Percentiles rank a stretch among this genome's conserved stretches.
phyloP scores from a whole-genome alignment of 1,140 invertebrate species.

The Dysdera silvatica region DNA sequence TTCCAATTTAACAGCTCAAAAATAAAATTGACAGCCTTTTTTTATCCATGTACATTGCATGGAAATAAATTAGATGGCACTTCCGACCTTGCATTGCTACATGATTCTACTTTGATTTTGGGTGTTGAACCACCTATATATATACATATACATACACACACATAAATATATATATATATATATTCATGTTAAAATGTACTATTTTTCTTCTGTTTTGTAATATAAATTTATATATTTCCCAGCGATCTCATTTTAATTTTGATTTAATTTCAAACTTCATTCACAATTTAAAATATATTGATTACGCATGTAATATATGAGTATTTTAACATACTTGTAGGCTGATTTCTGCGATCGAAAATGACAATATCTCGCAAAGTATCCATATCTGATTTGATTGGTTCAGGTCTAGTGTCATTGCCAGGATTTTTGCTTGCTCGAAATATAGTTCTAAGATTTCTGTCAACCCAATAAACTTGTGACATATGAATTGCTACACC shows the following conservation, averaged over 20 bases:
- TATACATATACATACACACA: too few species aligned
- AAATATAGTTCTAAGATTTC: conserved; percentile 81
- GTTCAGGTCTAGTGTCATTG: conserved; percentile 48
- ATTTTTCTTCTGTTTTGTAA: too few species aligned
- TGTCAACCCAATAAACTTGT: conserved; percentile 92
- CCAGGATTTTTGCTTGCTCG: conserved; percentile 41
- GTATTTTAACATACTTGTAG: conserved; percentile 43
- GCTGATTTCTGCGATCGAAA: conserved; percentile 79
- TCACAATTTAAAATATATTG: neutral
- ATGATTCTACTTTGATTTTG: too few species aligned
- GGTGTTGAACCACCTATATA: too few species aligned
- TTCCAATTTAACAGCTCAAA: too few species aligned
- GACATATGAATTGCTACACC: conserved; percentile 71
- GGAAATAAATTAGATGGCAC: too few species aligned
- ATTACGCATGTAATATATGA: neutral
- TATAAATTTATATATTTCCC: neutral
- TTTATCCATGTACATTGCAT: too few species aligned
- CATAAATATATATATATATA: too few species aligned
- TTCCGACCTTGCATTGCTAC: too few species aligned
- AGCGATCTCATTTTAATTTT: neutral
- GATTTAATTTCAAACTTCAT: neutral
- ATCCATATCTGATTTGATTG: conserved; percentile 69
- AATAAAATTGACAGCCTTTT: too few species aligned
- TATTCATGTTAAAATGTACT: too few species aligned
- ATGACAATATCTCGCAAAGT: conserved; percentile 82